These are phyloP conservation scores for Ormyrus rosae DNA, from an alignment of 2,888 invertebrate species.

Conservation along the genomic window DNA sequence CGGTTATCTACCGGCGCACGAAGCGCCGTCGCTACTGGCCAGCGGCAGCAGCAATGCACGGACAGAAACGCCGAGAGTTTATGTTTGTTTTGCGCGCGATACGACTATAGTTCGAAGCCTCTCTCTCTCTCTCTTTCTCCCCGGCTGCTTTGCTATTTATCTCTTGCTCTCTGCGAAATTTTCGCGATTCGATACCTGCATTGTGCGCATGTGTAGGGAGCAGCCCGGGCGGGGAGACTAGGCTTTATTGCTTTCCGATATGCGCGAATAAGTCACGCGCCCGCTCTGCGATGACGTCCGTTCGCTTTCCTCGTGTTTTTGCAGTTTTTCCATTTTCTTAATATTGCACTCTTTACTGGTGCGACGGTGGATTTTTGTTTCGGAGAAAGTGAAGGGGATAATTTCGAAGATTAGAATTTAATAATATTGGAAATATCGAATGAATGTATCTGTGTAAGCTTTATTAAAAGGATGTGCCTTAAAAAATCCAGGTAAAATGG, in stretches of 20 bases:
- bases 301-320: background rate
- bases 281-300: background rate
- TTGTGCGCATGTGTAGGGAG: background rate
- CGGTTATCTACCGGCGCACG: slow-evolving; percentile 61
- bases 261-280: slow-evolving; percentile 17
- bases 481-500: too few relatives aligned
- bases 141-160: slow-evolving; percentile 57
- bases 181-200: slow-evolving; percentile 33
- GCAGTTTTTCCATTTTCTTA: background rate
- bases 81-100: slow-evolving; percentile 67
- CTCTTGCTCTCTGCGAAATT: slow-evolving; percentile 45
- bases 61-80: slow-evolving; percentile 60
- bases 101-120: slow-evolving; percentile 61
- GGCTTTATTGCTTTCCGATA: slow-evolving; percentile 49
- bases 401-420: too few relatives aligned
- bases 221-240: background rate
- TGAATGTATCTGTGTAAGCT: too few relatives aligned
- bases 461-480: too few relatives aligned
- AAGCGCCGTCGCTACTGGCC: slow-evolving; percentile 27
- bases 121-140: slow-evolving; percentile 44
- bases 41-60: background rate
- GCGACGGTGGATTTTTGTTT: too few relatives aligned
- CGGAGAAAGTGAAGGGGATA: too few relatives aligned
- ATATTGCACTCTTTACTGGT: too few relatives aligned
- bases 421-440: too few relatives aligned